Evolutionary conservation across 2,797 vertebrate genomes (phyloP).

Genomic region (Scyliorhinus canicula): DNA sequence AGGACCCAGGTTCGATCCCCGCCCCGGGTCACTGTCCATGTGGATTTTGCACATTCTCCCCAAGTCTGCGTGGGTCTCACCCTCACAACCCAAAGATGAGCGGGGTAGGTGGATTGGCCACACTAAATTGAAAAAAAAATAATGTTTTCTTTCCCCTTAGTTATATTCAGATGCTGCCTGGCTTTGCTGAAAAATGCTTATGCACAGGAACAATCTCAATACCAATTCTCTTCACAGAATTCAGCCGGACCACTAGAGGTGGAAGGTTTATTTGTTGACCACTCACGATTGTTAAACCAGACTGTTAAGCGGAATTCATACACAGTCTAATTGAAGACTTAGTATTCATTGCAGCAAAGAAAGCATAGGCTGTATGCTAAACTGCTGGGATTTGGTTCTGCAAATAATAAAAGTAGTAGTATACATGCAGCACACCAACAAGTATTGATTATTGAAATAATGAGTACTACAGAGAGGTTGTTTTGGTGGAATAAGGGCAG

Average conservation of each 20-base stretch:
- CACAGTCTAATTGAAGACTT: constrained; percentile 40
- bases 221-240: constrained; percentile 31
- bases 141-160: constrained; percentile 40
- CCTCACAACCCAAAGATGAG: too few relatives aligned
- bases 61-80: too few relatives aligned
- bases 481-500: neutral
- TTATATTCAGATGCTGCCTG: constrained; percentile 42
- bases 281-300: neutral
- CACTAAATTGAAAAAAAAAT: too few relatives aligned
- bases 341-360: constrained; percentile 33
- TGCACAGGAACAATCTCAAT: constrained; percentile 25
- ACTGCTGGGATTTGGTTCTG: neutral
- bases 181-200: constrained; percentile 42
- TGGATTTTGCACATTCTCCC: too few relatives aligned
- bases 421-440: neutral
- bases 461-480: neutral
- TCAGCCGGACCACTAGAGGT: neutral
- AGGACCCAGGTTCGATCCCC: too few relatives aligned
- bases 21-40: too few relatives aligned
- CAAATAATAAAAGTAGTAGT: neutral
- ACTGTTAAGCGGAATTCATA: constrained; percentile 1
- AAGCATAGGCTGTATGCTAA: neutral
- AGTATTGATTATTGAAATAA: constrained; percentile 32
- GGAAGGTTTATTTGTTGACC: constrained; percentile 43
- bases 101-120: too few relatives aligned